phyloP scores from a whole-genome alignment of 1,140 invertebrate species.

The Littorina saxatilis region DNA sequence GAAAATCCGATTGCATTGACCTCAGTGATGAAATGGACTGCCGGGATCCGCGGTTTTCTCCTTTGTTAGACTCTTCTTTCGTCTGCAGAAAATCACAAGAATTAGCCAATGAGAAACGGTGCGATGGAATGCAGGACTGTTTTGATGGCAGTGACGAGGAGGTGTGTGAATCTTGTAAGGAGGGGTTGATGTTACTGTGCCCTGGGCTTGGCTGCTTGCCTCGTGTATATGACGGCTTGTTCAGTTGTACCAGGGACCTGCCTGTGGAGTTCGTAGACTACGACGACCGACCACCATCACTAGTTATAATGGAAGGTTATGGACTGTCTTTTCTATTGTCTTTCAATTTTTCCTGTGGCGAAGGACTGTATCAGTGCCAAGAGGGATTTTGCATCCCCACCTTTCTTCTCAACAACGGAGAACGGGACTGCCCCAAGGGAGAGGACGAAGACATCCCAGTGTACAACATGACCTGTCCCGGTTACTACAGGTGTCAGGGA shows the following conservation, averaged over 20 bases:
- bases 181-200: neutral
- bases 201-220: constrained; percentile 24
- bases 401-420: constrained; percentile 39
- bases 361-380: constrained; percentile 14
- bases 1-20: constrained; percentile 26
- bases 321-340: constrained; percentile 22
- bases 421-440: constrained; percentile 34
- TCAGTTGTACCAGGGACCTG: neutral
- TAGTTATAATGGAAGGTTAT: constrained; percentile 15
- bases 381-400: constrained; percentile 32
- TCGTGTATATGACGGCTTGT: neutral
- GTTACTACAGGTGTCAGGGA: constrained; percentile 22
- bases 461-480: neutral
- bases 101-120: neutral
- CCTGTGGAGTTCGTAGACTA: neutral
- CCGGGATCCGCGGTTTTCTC: neutral
- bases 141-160: constrained; percentile 38
- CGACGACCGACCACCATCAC: neutral
- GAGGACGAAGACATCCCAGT: constrained; percentile 33
- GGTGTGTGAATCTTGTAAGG: constrained; percentile 25
- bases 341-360: neutral
- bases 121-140: constrained; percentile 38
- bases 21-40: constrained; percentile 36
- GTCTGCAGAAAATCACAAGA: constrained; percentile 28
- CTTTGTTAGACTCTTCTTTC: neutral